Evolutionary conservation across 1,140 invertebrate genomes (phyloP).

Genomic region (Listronotus bonariensis): DNA sequence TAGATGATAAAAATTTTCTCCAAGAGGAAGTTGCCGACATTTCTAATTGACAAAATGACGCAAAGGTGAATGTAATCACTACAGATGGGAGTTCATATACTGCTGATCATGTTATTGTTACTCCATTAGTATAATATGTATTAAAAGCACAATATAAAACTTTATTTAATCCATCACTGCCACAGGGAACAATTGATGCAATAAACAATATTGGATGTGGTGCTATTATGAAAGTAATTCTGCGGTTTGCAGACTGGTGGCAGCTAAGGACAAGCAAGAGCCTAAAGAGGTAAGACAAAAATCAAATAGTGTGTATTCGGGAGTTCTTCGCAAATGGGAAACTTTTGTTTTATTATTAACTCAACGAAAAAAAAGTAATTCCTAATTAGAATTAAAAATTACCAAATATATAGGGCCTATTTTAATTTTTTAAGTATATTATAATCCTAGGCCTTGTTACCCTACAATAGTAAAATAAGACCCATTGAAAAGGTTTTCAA

Average conservation of each 20-base stretch:
- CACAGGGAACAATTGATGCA: constrained; percentile 62
- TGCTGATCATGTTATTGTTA: constrained; percentile 71
- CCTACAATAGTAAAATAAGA: no score
- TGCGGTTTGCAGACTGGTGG: constrained; percentile 68
- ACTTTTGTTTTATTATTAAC: no score
- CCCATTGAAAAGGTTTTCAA: no score
- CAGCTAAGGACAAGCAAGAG: constrained; percentile 53
- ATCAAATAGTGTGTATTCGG: no score
- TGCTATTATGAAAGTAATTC: constrained; percentile 76
- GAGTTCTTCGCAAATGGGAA: no score
- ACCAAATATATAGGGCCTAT: no score
- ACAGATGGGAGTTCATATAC: constrained; percentile 62
- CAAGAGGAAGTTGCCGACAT: constrained; percentile 44
- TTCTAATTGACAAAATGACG: constrained; percentile 57
- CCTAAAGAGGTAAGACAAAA: constrained; percentile 58
- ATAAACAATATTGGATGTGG: constrained; percentile 72
- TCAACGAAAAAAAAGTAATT: no score
- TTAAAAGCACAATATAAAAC: constrained; percentile 65
- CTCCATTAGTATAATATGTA: constrained; percentile 70
- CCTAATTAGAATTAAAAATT: no score
- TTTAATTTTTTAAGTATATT: no score
- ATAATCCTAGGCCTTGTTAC: no score
- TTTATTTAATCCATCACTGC: constrained; percentile 66
- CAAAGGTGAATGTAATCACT: constrained; percentile 28
- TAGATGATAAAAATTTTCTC: constrained; percentile 40